A percentile compares a stretch with the other conserved stretches of the same genome.
These are phyloP conservation scores for Abramis brama DNA, from an alignment of 2,113 vertebrate genomes.

Conservation along the genomic window DNA sequence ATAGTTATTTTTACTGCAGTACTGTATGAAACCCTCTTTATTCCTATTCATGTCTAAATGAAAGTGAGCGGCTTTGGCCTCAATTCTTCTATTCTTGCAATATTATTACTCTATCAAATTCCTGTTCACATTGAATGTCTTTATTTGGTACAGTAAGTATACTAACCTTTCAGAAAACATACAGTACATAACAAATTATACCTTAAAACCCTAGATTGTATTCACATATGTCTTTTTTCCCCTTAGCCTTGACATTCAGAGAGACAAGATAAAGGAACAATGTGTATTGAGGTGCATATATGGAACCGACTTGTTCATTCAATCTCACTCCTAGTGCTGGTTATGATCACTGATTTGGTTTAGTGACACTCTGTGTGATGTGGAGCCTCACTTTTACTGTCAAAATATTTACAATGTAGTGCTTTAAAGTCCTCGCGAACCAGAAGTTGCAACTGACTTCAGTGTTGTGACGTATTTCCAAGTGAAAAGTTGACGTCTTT, in stretches of 20 bases:
- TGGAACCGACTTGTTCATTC: background rate
- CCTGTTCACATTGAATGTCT: background rate
- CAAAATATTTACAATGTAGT: background rate
- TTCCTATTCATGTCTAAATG: background rate
- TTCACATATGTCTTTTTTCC: background rate
- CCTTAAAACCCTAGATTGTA: background rate
- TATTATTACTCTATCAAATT: slow-evolving; percentile 1
- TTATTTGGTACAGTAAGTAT: background rate
- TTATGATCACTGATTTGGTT: background rate
- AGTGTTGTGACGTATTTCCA: too few species aligned
- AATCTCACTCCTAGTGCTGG: background rate
- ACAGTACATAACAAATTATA: background rate
- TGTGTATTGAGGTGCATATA: background rate
- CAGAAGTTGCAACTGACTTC: too few species aligned
- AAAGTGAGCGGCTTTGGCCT: background rate
- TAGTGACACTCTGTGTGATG: background rate
- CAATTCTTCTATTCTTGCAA: background rate
- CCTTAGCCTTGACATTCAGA: background rate
- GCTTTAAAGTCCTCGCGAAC: too few species aligned
- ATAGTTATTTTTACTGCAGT: background rate
- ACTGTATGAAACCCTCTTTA: background rate
- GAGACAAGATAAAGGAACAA: background rate
- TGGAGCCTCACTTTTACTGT: background rate
- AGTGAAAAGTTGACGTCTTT: too few species aligned
- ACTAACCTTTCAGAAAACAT: background rate